These are phyloP conservation scores for Lethenteron reissneri DNA, from an alignment of 2,113 vertebrate genomes.

Conservation along the genomic window DNA sequence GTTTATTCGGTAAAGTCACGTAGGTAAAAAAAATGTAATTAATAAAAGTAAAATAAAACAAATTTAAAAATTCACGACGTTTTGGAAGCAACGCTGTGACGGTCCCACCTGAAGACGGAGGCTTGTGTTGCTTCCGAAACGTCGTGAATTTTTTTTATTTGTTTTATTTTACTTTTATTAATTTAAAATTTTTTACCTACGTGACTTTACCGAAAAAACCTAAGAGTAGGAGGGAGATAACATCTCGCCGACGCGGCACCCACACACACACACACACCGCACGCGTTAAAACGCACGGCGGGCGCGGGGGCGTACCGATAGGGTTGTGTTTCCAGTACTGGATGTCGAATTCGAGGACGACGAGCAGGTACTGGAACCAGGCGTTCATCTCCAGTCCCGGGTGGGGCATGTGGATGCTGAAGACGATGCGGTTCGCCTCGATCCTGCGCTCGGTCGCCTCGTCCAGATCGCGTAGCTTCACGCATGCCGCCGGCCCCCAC, in stretches of 20 bases:
- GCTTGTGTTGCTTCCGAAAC: no score
- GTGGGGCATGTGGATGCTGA: slow-evolving; percentile 58
- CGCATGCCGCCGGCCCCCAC: slow-evolving; percentile 58
- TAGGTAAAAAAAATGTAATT: no score
- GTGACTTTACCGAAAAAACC: no score
- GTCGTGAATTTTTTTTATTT: no score
- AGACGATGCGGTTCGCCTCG: slow-evolving; percentile 81
- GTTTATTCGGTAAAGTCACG: no score
- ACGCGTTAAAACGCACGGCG: neutral
- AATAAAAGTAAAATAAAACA: no score
- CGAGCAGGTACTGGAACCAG: slow-evolving; percentile 96
- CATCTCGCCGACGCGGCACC: neutral
- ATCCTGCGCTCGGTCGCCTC: slow-evolving; percentile 59
- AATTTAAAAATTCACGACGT: no score
- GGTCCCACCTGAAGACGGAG: no score
- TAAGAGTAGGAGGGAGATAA: neutral
- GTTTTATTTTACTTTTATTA: no score
- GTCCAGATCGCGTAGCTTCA: slow-evolving; percentile 50
- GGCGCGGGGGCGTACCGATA: slow-evolving; percentile 42
- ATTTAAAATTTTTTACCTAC: no score
- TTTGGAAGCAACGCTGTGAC: no score
- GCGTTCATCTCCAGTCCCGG: slow-evolving; percentile 71
- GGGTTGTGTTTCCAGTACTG: slow-evolving; percentile 70
- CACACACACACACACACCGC: neutral
- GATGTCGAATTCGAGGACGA: slow-evolving; percentile 80